phyloP scores from a whole-genome alignment of 2,888 invertebrate species.

The Cheilosia soror region DNA sequence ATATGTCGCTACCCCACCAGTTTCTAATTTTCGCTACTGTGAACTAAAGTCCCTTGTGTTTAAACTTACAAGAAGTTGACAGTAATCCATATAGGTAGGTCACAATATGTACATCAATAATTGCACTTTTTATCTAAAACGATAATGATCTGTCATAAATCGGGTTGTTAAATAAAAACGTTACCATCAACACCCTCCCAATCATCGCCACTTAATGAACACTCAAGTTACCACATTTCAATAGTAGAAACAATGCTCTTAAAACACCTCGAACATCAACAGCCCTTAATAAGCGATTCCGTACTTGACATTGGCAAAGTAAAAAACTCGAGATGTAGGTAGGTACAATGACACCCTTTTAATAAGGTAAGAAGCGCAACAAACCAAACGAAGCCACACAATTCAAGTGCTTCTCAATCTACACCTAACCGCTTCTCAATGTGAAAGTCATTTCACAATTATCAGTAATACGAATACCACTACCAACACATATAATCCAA shows the following conservation, averaged over 20 bases:
- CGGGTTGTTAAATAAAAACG: too few species aligned
- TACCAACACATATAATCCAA: conserved; percentile 28
- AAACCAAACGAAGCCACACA: conserved; percentile 70
- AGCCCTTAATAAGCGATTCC: conserved; percentile 26
- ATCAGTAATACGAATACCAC: background rate
- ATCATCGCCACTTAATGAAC: too few species aligned
- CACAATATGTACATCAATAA: too few species aligned
- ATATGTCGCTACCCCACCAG: too few species aligned
- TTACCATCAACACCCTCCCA: too few species aligned
- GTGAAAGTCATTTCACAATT: conserved; percentile 70
- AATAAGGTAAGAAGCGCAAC: conserved; percentile 44
- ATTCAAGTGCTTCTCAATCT: conserved; percentile 70
- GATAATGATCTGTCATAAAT: too few species aligned
- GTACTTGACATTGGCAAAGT: conserved; percentile 57
- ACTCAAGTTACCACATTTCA: too few species aligned
- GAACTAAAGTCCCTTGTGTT: too few species aligned
- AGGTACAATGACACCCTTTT: conserved; percentile 53
- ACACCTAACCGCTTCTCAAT: conserved; percentile 51
- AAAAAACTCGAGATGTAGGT: background rate
- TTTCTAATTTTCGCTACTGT: too few species aligned
- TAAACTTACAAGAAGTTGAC: too few species aligned
- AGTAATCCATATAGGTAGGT: too few species aligned
- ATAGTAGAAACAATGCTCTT: background rate
- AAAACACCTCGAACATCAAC: background rate
- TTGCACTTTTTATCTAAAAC: too few species aligned